A percentile compares a stretch with the other conserved stretches of the same genome.
Evolutionary conservation across 2,888 invertebrate genomes (phyloP).

Genomic region (Alcis repandata): DNA sequence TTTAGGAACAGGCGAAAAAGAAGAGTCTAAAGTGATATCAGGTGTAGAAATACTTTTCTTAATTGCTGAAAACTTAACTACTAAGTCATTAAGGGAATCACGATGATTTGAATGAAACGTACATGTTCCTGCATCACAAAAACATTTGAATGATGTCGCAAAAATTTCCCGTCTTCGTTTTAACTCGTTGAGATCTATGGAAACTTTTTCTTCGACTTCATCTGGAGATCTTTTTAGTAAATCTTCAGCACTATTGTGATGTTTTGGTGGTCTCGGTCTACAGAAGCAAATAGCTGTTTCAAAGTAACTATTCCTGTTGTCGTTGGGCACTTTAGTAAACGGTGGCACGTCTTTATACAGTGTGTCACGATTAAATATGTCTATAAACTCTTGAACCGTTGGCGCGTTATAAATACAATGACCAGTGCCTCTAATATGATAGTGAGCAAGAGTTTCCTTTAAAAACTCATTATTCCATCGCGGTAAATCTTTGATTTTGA

Average conservation of each 20-base stretch:
- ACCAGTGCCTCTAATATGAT: conserved; percentile 82
- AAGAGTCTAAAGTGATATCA: conserved; percentile 73
- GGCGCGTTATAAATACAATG: conserved; percentile 82
- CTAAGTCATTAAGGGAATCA: conserved; percentile 63
- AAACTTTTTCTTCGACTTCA: conserved; percentile 64
- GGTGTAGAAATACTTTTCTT: conserved; percentile 82
- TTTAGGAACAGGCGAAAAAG: conserved; percentile 67
- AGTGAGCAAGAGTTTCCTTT: conserved; percentile 76
- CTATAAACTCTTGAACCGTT: conserved; percentile 77
- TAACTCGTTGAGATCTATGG: conserved; percentile 68
- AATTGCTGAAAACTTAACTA: conserved; percentile 79
- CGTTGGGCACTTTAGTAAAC: conserved; percentile 67
- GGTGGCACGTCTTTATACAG: conserved; percentile 70
- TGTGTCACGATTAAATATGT: conserved; percentile 81
- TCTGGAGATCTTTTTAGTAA: conserved; percentile 65
- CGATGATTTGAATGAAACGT: conserved; percentile 71
- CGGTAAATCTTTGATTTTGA: conserved; percentile 66
- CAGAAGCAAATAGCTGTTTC: conserved; percentile 85
- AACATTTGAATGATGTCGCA: conserved; percentile 77
- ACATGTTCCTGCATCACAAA: conserved; percentile 76
- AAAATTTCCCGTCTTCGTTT: conserved; percentile 65
- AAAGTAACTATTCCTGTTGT: conserved; percentile 74
- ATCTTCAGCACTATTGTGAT: conserved; percentile 80
- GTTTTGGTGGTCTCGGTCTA: conserved; percentile 72
- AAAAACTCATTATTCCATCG: conserved; percentile 71